These are phyloP conservation scores for Bursaphelenchus mucronatus DNA, from an alignment of 1,140 invertebrate genomes.

Conservation along the genomic window DNA sequence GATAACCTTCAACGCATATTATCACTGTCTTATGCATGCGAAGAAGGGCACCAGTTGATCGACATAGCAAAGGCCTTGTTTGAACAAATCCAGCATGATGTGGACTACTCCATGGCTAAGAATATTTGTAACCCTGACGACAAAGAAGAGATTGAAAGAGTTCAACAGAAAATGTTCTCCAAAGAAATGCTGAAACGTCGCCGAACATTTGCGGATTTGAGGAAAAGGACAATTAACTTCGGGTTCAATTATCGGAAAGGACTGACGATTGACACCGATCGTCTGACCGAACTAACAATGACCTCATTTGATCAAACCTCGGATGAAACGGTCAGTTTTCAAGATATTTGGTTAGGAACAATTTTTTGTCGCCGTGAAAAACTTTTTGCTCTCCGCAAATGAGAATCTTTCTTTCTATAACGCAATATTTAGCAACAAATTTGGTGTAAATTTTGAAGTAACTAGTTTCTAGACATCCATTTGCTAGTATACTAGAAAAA, in stretches of 20 bases:
- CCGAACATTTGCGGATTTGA: conserved; percentile 7
- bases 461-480: no score
- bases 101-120: conserved; percentile 9
- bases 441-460: no score
- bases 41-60: background rate
- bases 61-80: background rate
- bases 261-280: conserved; percentile 5
- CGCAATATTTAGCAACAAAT: no score
- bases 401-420: no score
- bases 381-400: no score
- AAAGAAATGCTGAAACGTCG: conserved; percentile 11
- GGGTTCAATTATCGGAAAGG: conserved; percentile 15
- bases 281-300: conserved; percentile 14
- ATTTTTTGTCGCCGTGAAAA: no score
- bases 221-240: conserved; percentile 1
- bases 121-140: background rate
- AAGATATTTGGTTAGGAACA: no score
- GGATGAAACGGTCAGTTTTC: background rate
- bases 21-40: no score
- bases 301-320: background rate
- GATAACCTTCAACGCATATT: no score
- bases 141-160: conserved; percentile 5
- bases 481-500: no score
- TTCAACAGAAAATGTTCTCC: conserved; percentile 5
- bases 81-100: conserved; percentile 1